phyloP scores from a whole-genome alignment of 1,140 invertebrate species.

The Micrasema minimum region DNA sequence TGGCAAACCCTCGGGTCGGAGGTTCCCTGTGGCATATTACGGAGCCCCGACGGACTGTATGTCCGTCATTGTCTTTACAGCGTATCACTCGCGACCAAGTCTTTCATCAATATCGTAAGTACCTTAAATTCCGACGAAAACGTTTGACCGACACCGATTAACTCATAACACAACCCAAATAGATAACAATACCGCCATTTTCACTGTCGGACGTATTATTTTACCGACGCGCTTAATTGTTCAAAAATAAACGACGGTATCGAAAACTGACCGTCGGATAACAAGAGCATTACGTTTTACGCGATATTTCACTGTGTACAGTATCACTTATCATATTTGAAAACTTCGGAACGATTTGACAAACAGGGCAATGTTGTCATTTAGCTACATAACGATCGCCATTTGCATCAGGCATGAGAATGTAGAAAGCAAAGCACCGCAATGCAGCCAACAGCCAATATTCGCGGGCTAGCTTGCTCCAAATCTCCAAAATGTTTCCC shows the following conservation, averaged over 20 bases:
- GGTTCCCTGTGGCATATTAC: conserved; percentile 27
- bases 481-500: conserved; percentile 15
- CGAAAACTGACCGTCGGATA: conserved; percentile 8
- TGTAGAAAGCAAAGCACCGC: conserved; percentile 47
- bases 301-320: conserved; percentile 9
- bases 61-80: conserved; percentile 20
- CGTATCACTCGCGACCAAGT: conserved; percentile 13
- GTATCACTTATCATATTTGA: conserved; percentile 42
- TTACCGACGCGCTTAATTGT: conserved; percentile 57
- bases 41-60: conserved; percentile 7
- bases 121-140: conserved; percentile 4
- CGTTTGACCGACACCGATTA: conserved; percentile 52
- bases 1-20: conserved; percentile 16
- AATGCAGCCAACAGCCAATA: conserved; percentile 40
- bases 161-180: conserved; percentile 66
- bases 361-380: conserved; percentile 48
- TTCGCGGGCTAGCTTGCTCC: conserved; percentile 30
- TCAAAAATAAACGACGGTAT: conserved; percentile 7
- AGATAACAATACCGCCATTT: conserved; percentile 69
- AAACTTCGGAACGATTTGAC: conserved; percentile 37
- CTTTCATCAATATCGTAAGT: conserved; percentile 9
- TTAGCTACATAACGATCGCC: conserved; percentile 45
- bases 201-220: conserved; percentile 64
- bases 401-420: conserved; percentile 49
- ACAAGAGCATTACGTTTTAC: conserved; percentile 13